These are phyloP conservation scores for Parasteatoda tepidariorum DNA, from an alignment of 1,140 invertebrate species.

Conservation along the genomic window DNA sequence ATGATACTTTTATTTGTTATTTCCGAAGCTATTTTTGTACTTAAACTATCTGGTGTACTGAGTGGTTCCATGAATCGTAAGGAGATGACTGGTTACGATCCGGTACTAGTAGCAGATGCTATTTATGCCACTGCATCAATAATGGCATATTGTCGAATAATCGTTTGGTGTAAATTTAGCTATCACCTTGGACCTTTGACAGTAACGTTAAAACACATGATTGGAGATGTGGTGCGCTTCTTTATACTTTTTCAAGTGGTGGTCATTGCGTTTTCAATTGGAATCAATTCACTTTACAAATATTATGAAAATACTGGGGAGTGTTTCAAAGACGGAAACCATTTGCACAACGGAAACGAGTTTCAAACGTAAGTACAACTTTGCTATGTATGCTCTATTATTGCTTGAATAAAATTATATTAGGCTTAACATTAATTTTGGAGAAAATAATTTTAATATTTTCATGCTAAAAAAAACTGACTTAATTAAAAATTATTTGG, in stretches of 20 bases:
- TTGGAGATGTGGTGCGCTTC: constrained; percentile 56
- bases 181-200: constrained; percentile 73
- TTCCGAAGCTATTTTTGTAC: constrained; percentile 28
- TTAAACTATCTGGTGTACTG: background rate
- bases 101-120: constrained; percentile 58
- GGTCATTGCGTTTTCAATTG: constrained; percentile 56
- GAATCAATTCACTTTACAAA: constrained; percentile 62
- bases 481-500: too few relatives aligned
- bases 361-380: constrained; percentile 48
- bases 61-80: constrained; percentile 26
- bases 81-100: constrained; percentile 55
- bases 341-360: constrained; percentile 31
- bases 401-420: too few relatives aligned
- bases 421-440: too few relatives aligned
- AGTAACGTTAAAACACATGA: constrained; percentile 59
- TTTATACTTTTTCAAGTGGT: constrained; percentile 54
- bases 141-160: constrained; percentile 66
- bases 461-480: too few relatives aligned
- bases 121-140: constrained; percentile 59
- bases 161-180: constrained; percentile 73
- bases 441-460: too few relatives aligned
- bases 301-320: constrained; percentile 57
- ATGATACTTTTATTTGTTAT: constrained; percentile 24
- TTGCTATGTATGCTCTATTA: too few relatives aligned
- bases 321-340: constrained; percentile 3